Conservation (phyloP, 2,113 vertebrate genomes). For the Chionomys nivalis region DNA sequence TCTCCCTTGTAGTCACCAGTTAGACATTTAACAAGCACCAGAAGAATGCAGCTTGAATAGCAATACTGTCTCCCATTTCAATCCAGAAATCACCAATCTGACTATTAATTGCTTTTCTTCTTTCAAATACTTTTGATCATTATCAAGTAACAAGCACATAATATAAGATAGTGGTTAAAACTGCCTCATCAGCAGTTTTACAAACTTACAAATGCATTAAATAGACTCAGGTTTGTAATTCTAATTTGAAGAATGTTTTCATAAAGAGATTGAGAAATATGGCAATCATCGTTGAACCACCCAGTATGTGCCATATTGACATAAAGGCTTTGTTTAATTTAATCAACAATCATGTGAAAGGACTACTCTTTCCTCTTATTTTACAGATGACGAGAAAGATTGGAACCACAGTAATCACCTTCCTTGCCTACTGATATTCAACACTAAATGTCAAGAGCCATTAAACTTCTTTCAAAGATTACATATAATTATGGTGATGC, state of each 20-base stretch:
- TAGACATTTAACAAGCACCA: constrained; percentile 73
- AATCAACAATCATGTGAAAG: neutral
- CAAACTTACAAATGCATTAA: neutral
- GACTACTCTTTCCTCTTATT: neutral
- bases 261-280: neutral
- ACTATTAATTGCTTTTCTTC: constrained; percentile 71
- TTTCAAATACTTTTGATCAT: constrained; percentile 72
- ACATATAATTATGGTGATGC: constrained; percentile 1
- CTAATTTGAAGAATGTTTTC: neutral
- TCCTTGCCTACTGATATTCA: neutral
- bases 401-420: neutral
- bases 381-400: neutral
- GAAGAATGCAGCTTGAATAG: constrained; percentile 77
- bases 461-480: constrained; percentile 40
- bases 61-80: constrained; percentile 76
- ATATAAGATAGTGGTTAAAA: constrained; percentile 41
- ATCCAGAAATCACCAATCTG: constrained; percentile 79
- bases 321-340: neutral
- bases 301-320: neutral
- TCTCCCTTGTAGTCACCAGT: constrained; percentile 71
- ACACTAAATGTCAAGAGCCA: neutral
- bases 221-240: neutral
- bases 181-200: neutral
- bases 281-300: neutral
- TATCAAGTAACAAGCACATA: constrained; percentile 32